A percentile compares a stretch with the other conserved stretches of the same genome.
Evolutionary conservation across 2,888 invertebrate species (phyloP).

Genomic region (Rotaria magnacalcarata): DNA sequence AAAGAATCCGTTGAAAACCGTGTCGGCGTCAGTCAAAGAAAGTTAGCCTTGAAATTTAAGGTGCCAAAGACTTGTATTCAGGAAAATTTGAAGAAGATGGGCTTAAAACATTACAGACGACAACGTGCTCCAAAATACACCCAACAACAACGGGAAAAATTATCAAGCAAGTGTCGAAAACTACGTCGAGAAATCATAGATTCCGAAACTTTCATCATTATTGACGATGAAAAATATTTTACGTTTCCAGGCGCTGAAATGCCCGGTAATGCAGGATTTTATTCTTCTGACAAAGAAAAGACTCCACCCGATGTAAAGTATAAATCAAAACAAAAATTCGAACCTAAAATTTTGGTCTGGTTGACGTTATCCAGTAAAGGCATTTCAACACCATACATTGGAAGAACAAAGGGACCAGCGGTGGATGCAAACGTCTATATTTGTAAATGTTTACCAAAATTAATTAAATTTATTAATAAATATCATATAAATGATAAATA

Average conservation of each 20-base stretch:
- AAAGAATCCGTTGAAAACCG: not conserved
- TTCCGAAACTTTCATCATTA: not conserved
- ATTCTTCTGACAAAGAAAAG: not conserved
- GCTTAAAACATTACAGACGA: not conserved
- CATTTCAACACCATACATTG: not conserved
- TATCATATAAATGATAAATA: slow-evolving; percentile 30
- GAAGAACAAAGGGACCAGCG: not conserved
- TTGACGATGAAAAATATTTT: not conserved
- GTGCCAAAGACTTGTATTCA: not conserved
- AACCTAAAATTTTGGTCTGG: not conserved
- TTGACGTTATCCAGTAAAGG: not conserved
- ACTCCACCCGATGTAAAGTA: not conserved
- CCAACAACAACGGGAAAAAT: not conserved
- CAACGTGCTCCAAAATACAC: not conserved
- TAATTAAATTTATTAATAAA: slow-evolving; percentile 17
- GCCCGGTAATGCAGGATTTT: not conserved
- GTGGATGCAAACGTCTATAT: slow-evolving; percentile 25
- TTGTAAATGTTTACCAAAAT: slow-evolving; percentile 30
- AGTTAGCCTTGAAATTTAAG: not conserved
- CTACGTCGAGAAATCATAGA: not conserved
- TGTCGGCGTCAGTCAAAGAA: not conserved
- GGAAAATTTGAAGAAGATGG: not conserved
- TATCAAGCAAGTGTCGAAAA: not conserved
- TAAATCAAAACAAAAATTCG: not conserved
- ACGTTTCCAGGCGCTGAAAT: not conserved